Evolutionary conservation across 2,113 vertebrate species (phyloP).

Genomic region (Amphilophus citrinellus): DNA sequence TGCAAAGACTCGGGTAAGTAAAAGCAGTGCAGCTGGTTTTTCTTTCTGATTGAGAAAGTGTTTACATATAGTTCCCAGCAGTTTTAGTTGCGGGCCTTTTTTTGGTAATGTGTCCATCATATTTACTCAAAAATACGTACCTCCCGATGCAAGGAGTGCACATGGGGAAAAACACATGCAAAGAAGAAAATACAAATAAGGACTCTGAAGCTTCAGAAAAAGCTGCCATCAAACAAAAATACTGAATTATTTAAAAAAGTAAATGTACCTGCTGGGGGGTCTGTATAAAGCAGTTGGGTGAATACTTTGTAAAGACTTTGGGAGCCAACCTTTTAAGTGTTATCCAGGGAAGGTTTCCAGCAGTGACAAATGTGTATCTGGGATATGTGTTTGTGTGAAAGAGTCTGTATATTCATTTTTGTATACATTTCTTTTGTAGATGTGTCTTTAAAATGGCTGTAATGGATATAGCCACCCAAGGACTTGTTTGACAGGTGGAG

Average conservation of each 20-base stretch:
- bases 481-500: neutral
- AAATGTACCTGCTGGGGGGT: neutral
- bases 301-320: neutral
- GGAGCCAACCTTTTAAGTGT: neutral
- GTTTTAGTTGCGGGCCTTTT: constrained; percentile 51
- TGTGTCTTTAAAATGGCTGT: too few relatives aligned
- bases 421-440: constrained; percentile 3
- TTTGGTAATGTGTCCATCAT: neutral
- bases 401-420: neutral
- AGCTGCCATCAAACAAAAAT: neutral
- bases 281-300: neutral
- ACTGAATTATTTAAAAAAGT: neutral
- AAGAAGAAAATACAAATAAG: neutral
- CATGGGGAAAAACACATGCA: neutral
- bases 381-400: neutral
- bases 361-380: neutral
- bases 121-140: constrained; percentile 10
- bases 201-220: neutral
- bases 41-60: neutral
- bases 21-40: neutral
- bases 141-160: neutral
- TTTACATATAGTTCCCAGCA: neutral
- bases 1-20: constrained; percentile 69
- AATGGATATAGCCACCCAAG: neutral
- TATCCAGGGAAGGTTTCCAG: neutral